Evolutionary conservation across 2,797 vertebrate species (phyloP), one percentile per base, ranked within the genome.

Genomic region (Neosalanx taihuensis): DNA sequence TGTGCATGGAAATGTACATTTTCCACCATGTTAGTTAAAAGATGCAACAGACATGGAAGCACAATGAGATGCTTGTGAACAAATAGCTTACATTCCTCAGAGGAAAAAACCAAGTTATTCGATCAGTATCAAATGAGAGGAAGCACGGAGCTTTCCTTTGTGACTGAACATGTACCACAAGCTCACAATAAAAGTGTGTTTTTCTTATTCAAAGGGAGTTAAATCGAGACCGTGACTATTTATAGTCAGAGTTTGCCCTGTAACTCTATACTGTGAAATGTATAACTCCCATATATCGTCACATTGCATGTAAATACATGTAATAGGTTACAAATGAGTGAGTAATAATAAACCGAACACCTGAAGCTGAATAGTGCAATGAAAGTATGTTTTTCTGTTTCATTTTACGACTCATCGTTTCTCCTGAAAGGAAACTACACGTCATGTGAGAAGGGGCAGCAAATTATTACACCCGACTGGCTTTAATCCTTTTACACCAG

Each of bases 401-500:
- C 30, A 60, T 70, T 46, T 56, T 77, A 35, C 62, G 69, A 64
- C 80, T 85, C 85, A 84, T 89, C 84, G 76, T 82, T 65, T 69
- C 49, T 76, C 76, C 76, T 72, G 46, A 65, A 57, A 53, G 65
- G 56, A 77, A 86, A 83, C 59, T 76, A 72, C 67, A 37, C 77
- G 89, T 92, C 92, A 93, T 92, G 91, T 92, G 93, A 91, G 85
- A 76, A 62, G 64, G 67, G 80, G 84, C 57, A 83, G 88, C 83
- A 76, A 84, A 86, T 90, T 90, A 90, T 89, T 91, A 88, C 87
- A 89, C 87, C 76, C 86, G 80, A 84, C 35, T 86, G 87, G 86
- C 78, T 74, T 78, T 93, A 93, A 94, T 92, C 92, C 89, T 88
- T 90, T 92, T 88, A 89, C 82, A 81, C 80, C 53, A 79, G 83